Base-by-base conservation (phyloP, 1,140 invertebrate genomes). In the Drosophila pseudoananassae region DNA sequence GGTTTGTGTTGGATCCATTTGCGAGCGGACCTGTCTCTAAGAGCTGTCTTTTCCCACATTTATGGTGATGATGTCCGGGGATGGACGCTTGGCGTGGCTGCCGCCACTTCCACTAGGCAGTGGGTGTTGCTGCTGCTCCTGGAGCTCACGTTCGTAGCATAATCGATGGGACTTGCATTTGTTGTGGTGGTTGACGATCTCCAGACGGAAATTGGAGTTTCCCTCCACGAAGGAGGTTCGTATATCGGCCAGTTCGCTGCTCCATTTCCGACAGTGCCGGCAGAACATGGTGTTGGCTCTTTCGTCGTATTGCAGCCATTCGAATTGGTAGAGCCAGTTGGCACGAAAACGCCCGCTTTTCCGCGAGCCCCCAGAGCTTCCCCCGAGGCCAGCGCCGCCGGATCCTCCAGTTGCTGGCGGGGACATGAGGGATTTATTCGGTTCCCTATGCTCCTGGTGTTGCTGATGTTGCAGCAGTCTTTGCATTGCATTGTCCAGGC, bases 121-220 rank as follows among this genome's bases (percentile, higher is more conserved):
- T 20, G 76, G 60, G 4, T 60, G 52, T 7, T 70, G 83, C 55
- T 53, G 56, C 50, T 76, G 76, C 92, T 91, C 93, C 93, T 65
- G 92, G 90, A 90, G 72, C 81, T 93, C 93, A 0, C 92, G 79
- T 45, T 93, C 92, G 46, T 91, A 91, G 76, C 95, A 96, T 54
- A 95, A 82, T 68, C 94, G 93, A 81, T 96, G 95, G n/a, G 95
- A 95, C 90, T 96, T 96, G 82, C 95, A 95, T 82, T 95, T 95
- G 90, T 95, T 94, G 82, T 96, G 95, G 91, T 96, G 95, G 89
- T 96, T 95, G 17, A 96, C 94, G 76, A 96, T 96, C 92, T 96
- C 95, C 31, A 95, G 92, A 56, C 95, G 93, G 92, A 96, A 96
- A 89, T 96, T 96, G 27, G 94, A 93, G 78, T 95, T 96, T n/a